A percentile compares a stretch with the other conserved stretches of the same genome.
Evolutionary conservation across 2,888 invertebrate species (phyloP).

Genomic region (Luperina testacea): DNA sequence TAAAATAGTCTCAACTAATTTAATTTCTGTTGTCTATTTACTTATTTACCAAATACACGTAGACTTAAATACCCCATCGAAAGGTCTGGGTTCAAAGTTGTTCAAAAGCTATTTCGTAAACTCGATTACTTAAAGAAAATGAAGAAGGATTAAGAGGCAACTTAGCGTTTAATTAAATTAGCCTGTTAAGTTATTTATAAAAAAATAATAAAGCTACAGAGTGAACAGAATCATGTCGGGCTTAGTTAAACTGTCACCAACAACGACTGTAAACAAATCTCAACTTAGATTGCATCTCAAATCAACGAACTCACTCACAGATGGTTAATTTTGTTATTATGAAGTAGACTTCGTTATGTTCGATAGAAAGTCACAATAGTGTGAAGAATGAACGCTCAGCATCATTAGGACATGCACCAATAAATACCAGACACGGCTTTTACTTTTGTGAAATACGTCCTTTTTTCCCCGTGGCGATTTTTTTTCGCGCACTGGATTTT

Average conservation of each 20-base stretch:
- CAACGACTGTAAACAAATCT: conserved; percentile 62
- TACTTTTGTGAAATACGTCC: background rate
- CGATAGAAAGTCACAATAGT: conserved; percentile 59
- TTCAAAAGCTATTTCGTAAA: conserved; percentile 60
- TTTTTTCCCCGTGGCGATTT: background rate
- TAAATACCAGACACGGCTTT: conserved; percentile 41
- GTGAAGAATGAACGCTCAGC: conserved; percentile 49
- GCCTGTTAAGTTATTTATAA: conserved; percentile 56
- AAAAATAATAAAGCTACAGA: conserved; percentile 58
- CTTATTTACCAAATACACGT: conserved; percentile 35
- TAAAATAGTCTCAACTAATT: conserved; percentile 1
- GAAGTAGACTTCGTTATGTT: conserved; percentile 49
- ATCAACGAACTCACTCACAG: conserved; percentile 49
- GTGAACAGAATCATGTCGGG: conserved; percentile 51
- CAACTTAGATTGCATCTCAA: conserved; percentile 65
- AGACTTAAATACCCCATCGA: conserved; percentile 34
- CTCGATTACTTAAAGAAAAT: conserved; percentile 58
- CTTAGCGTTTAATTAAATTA: conserved; percentile 65
- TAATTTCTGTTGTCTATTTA: conserved; percentile 29
- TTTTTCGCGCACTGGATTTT: background rate
- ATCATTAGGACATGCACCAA: conserved; percentile 47
- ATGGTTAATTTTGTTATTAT: conserved; percentile 55
- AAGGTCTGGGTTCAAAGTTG: conserved; percentile 54
- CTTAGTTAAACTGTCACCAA: conserved; percentile 64
- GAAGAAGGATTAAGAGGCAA: conserved; percentile 62